Base-by-base conservation (phyloP, 2,113 vertebrate genomes). In the Eolophus roseicapilla region DNA sequence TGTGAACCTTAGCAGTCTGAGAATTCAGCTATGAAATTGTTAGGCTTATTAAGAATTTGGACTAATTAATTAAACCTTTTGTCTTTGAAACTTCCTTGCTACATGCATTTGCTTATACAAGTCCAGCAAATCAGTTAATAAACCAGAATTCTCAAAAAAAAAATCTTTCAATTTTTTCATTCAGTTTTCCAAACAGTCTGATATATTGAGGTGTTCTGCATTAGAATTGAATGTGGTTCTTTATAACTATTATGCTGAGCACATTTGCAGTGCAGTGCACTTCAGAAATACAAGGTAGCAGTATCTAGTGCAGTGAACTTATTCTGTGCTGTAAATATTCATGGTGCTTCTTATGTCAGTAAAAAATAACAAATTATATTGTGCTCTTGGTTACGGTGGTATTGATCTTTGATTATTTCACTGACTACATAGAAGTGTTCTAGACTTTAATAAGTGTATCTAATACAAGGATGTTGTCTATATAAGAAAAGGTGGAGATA, bases 251-350 rank as follows among this genome's bases (percentile, higher is more conserved):
- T 80, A 44, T 65, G 80, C 57, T 82, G 80, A 73, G 57, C 28
- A 53, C 69, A 79, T 82, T 93, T 91, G 53, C 68, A 35, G 43
- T 73, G 83, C 59, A 74, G 67, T 65, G 65, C 59, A 79, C 57
- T 94, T 90, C 28, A 63, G 67, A 94, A 83, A 91, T 73, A 91
- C 73, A 79, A 82, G 50, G 70, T 84, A 91, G 62, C 67, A 67
- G 77, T 81, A 50, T 33, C 70, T 69, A 94, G 80, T 73, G 82
- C 29, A 82, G 70, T 63, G 19, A 70, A 70, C 89, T 86, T 90
- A 89, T 93, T 86, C 88, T 79, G 31, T 6, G 39, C 39, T 86
- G 81, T 83, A 93, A 95, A 93, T 96, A 95, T 96, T 93, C 90
- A 88, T 81, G 17, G 25, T 57, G 47, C 60, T 86, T 93, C 81